Percentiles rank a stretch among this genome's conserved stretches.
Conservation (phyloP, 1,140 invertebrate species). For the Cyclargus thomasi region DNA sequence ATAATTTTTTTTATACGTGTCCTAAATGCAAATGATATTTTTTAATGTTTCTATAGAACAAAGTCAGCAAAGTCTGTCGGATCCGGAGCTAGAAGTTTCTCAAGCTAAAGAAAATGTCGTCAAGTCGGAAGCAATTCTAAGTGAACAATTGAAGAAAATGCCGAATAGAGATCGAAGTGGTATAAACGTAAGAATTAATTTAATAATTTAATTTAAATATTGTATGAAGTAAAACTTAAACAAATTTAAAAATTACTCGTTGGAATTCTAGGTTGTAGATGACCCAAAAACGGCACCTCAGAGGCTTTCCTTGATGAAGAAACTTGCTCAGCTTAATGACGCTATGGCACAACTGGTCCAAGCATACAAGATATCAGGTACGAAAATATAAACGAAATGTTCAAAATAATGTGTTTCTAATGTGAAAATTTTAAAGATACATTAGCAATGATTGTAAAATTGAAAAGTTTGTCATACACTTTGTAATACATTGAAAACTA, state of each 20-base stretch:
- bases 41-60: background rate
- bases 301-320: conserved; percentile 23
- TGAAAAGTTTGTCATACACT: no score
- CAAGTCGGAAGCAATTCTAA: conserved; percentile 22
- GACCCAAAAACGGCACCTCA: conserved; percentile 6
- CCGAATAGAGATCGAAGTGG: background rate
- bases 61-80: background rate
- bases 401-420: no score
- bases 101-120: conserved; percentile 27
- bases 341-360: conserved; percentile 26
- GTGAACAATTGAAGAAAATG: conserved; percentile 22
- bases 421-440: no score
- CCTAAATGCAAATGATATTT: background rate
- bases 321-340: conserved; percentile 29
- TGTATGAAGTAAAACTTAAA: conserved; percentile 1
- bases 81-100: conserved; percentile 13
- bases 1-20: background rate
- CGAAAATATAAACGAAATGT: no score
- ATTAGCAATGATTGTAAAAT: no score
- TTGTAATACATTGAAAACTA: no score
- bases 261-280: background rate
- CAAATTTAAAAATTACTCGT: background rate
- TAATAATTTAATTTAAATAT: conserved; percentile 18
- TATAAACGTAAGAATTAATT: background rate
- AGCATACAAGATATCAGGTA: conserved; percentile 25